Conservation (phyloP, 2,888 invertebrate genomes). For the Drosophila nr. fundita region DNA sequence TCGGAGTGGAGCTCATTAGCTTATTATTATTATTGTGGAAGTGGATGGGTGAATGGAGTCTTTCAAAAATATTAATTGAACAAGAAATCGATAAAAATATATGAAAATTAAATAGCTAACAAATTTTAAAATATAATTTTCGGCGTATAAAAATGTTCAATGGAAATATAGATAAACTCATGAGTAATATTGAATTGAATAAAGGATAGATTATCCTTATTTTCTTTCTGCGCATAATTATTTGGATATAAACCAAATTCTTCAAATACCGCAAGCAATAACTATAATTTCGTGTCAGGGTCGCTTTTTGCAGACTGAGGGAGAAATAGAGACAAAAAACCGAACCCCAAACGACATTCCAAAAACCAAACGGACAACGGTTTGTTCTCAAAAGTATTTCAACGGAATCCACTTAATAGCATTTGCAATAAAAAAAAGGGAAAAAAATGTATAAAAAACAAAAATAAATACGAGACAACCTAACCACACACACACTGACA, state of each 20-base stretch:
- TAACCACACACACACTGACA: conserved; percentile 15
- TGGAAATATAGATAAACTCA: not conserved
- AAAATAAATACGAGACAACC: conserved; percentile 8
- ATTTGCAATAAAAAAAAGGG: conserved; percentile 62
- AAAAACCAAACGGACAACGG: conserved; percentile 44
- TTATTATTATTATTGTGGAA: not conserved
- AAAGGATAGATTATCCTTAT: conserved; percentile 18
- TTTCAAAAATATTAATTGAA: conserved; percentile 3
- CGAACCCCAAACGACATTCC: conserved; percentile 58
- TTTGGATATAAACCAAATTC: conserved; percentile 49
- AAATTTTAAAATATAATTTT: not conserved
- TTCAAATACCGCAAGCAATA: conserved; percentile 54
- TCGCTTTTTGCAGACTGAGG: not conserved
- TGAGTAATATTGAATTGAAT: conserved; percentile 17
- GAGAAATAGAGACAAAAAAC: conserved; percentile 4
- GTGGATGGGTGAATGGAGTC: not conserved
- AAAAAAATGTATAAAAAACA: conserved; percentile 12
- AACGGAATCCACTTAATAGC: conserved; percentile 72
- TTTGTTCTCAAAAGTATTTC: conserved; percentile 64
- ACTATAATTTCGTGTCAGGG: conserved; percentile 63
- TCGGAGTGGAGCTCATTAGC: no score
- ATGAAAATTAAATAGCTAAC: not conserved
- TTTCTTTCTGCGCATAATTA: conserved; percentile 24
- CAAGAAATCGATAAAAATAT: conserved; percentile 6
- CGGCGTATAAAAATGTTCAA: not conserved